phyloP scores from a whole-genome alignment of 2,797 vertebrate genomes.

The Fistularia tabacaria region DNA sequence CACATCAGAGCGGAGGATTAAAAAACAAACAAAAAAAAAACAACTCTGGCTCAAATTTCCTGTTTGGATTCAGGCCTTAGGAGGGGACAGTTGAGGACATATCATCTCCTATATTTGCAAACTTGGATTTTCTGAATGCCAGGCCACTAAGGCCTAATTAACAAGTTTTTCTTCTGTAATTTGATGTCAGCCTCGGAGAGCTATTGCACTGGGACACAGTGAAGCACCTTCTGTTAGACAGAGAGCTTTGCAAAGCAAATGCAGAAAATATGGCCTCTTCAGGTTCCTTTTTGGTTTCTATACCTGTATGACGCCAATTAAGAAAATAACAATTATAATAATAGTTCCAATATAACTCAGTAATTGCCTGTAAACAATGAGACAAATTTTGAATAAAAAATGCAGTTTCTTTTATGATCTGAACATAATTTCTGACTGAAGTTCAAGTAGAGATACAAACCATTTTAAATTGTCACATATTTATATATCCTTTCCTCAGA shows the following conservation, averaged over 20 bases:
- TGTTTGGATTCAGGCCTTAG: conserved; percentile 41
- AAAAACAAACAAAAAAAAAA: conserved; percentile 9
- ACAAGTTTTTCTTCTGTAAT: conserved; percentile 57
- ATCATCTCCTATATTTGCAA: conserved; percentile 49
- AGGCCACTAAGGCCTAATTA: conserved; percentile 63
- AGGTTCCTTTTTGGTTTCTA: too few relatives aligned
- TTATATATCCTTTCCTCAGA: too few relatives aligned
- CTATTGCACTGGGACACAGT: conserved; percentile 25
- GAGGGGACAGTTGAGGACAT: conserved; percentile 47
- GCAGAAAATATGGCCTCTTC: conserved; percentile 3
- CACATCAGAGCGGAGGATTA: conserved; percentile 3
- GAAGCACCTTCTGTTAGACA: conserved; percentile 40
- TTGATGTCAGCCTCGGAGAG: too few relatives aligned
- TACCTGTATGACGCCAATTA: too few relatives aligned
- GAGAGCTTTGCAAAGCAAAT: conserved; percentile 43
- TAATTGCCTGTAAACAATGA: too few relatives aligned
- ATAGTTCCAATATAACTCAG: too few relatives aligned
- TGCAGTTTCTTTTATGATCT: too few relatives aligned
- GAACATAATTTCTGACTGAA: too few relatives aligned
- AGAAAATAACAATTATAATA: too few relatives aligned
- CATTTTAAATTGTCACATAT: too few relatives aligned
- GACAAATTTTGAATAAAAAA: too few relatives aligned
- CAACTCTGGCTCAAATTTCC: conserved; percentile 30
- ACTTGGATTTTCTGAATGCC: conserved; percentile 38
- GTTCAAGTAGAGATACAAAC: too few relatives aligned